Evolutionary conservation across 2,113 vertebrate species (phyloP).

Genomic region (Cariama cristata): DNA sequence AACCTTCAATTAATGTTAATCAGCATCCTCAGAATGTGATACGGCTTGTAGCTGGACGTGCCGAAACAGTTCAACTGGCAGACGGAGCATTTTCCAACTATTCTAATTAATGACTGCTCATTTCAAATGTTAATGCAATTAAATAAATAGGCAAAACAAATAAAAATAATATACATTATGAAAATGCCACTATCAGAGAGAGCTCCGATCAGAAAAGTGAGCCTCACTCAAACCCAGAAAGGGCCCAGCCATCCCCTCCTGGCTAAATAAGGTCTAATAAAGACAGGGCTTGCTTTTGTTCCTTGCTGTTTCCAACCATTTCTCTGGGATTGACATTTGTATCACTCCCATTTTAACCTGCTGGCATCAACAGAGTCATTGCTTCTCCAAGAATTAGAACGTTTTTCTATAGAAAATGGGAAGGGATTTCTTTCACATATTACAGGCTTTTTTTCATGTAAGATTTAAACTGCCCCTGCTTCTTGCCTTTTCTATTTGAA

Average conservation of each 20-base stretch:
- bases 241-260: background rate
- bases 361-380: background rate
- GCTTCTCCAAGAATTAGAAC: background rate
- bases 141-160: constrained; percentile 66
- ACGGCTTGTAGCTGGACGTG: constrained; percentile 52
- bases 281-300: background rate
- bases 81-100: constrained; percentile 51
- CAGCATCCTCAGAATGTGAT: constrained; percentile 31
- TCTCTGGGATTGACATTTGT: constrained; percentile 36
- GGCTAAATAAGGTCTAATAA: background rate
- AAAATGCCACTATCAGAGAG: constrained; percentile 3
- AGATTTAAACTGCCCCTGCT: background rate
- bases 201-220: constrained; percentile 12
- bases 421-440: background rate
- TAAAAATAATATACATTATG: constrained; percentile 17
- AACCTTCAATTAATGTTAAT: constrained; percentile 67
- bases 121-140: constrained; percentile 55
- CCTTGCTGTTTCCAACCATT: background rate
- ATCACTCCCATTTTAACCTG: constrained; percentile 34
- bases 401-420: constrained; percentile 15
- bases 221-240: background rate
- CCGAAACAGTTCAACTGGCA: constrained; percentile 63
- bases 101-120: constrained; percentile 48
- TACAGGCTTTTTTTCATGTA: background rate
- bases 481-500: constrained; percentile 47